Percentiles rank a stretch among this genome's conserved stretches.
Conservation (phyloP, 2,888 invertebrate genomes). For the Smittia sp. region DNA sequence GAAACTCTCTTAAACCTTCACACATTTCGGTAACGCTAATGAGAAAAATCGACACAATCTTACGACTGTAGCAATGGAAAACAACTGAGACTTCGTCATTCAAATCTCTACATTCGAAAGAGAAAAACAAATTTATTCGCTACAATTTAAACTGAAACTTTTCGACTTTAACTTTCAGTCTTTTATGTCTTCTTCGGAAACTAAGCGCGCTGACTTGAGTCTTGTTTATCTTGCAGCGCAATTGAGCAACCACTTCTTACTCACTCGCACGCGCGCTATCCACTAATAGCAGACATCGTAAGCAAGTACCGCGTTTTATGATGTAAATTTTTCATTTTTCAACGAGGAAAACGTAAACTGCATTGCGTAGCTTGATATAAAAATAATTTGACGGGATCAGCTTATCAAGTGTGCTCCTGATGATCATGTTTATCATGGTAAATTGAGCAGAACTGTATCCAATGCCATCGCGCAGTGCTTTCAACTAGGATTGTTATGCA, state of each 20-base stretch:
- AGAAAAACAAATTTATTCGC: slow-evolving; percentile 1
- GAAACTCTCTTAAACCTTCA: background rate
- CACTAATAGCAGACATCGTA: background rate
- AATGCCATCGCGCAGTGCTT: too few species aligned
- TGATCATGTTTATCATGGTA: too few species aligned
- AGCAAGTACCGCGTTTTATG: background rate
- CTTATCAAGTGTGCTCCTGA: background rate
- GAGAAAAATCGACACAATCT: slow-evolving; percentile 2
- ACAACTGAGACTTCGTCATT: slow-evolving; percentile 14
- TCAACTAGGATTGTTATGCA: too few species aligned
- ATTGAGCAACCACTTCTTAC: too few species aligned
- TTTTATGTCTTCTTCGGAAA: too few species aligned
- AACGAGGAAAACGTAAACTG: background rate
- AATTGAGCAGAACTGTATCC: too few species aligned
- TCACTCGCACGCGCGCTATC: background rate
- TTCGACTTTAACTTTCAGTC: too few species aligned
- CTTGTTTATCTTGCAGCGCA: too few species aligned
- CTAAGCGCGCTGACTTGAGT: too few species aligned
- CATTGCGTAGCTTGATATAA: background rate
- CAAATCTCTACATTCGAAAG: slow-evolving; percentile 14
- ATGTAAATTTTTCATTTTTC: background rate
- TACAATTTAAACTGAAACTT: too few species aligned
- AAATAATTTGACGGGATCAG: background rate
- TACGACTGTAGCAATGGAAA: background rate
- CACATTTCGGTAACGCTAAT: background rate